Base-by-base conservation (phyloP, 2,888 invertebrate genomes). In the Drosophila buzzatii region DNA sequence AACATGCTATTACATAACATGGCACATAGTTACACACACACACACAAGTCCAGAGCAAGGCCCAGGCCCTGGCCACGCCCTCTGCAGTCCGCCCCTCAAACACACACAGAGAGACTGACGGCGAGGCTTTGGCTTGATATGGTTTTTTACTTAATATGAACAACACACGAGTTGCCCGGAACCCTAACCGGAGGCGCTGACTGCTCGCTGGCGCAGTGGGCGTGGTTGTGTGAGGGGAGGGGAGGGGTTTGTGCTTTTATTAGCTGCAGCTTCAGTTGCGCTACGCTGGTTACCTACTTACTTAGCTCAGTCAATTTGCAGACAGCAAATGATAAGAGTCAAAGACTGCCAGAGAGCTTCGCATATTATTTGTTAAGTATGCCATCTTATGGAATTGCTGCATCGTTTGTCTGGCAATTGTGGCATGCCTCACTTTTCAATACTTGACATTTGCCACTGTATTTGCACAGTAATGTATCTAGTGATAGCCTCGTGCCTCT, bases 1-100 rank as follows among this genome's bases (percentile, higher is more conserved):
- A 85, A 85, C 84, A 85, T 88, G 90, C 86, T 88, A 90, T 85
- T 90, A 90, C 84, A 85, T 88, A 90, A 90, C 84, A 85, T 23
- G 70, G 66, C 66, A 70, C 62, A 70, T 44, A 59, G 51, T 60
- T 56, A 62, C 55, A 77, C 47, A 39, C 37, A 39, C 55, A 31
- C 20, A 42, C 52, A 35, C 27, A 1, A 27, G 27, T 27, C 27
- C 27, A 27, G 27, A 27, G 5, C 27, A 27, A 27, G 3, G 18
- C 33, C 18, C 33, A 20, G 20, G 27, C 31, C 45, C 45, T n/a
- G 51, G 62, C 73, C 67, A 73, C 68, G 63, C 68, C 78, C 55
- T 39, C 27, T 44, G 41, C 61, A 18, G 31, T 16, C 49, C 58
- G 45, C 55, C 57, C 44, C 73, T 27, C 49, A 57, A 10, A 33